phyloP scores from a whole-genome alignment of 2,888 invertebrate species.

The Archaeoteleia sp. region DNA sequence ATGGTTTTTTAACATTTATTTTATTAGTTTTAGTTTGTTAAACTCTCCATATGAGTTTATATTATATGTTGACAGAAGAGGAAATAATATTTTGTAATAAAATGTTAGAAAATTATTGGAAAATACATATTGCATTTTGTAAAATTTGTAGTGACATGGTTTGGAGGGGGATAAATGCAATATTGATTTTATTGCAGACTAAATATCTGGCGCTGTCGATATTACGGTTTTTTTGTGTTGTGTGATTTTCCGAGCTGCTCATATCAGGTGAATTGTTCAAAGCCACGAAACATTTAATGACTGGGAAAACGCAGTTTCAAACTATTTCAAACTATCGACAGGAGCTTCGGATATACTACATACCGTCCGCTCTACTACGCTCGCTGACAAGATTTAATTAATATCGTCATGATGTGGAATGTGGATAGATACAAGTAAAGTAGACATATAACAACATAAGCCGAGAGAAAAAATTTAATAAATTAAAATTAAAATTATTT shows the following conservation, averaged over 20 bases:
- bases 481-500: too few species aligned
- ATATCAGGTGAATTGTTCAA: constrained; percentile 32
- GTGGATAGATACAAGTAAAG: constrained; percentile 35
- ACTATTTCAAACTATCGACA: constrained; percentile 50
- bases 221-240: constrained; percentile 33
- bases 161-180: constrained; percentile 18
- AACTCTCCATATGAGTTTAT: too few species aligned
- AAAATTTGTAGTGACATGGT: constrained; percentile 10
- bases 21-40: too few species aligned
- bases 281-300: constrained; percentile 47
- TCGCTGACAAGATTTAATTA: constrained; percentile 46
- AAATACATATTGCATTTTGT: constrained; percentile 13
- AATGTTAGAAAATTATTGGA: too few species aligned
- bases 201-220: constrained; percentile 26
- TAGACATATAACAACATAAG: too few species aligned
- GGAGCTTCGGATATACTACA: constrained; percentile 39
- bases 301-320: constrained; percentile 36
- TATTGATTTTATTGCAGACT: constrained; percentile 36
- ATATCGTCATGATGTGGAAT: constrained; percentile 39
- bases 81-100: too few species aligned
- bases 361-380: constrained; percentile 7
- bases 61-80: too few species aligned
- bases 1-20: too few species aligned
- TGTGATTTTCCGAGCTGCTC: constrained; percentile 25
- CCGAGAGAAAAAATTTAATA: too few species aligned